Evolutionary conservation across 2,113 vertebrate genomes (phyloP).

Genomic region (Phrynocephalus versicolor): DNA sequence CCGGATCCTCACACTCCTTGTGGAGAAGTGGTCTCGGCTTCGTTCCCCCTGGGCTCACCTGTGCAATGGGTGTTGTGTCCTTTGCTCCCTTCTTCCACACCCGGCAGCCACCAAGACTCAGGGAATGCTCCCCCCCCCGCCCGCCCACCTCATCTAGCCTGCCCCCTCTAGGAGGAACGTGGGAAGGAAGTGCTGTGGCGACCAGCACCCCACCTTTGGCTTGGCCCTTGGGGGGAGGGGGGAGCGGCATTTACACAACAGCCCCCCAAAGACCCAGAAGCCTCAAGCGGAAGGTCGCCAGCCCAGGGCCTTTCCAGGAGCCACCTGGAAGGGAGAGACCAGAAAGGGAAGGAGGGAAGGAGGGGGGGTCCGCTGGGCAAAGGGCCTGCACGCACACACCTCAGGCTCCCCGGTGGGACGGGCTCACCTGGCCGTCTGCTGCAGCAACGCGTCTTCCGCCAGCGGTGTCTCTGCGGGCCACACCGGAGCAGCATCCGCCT

Average conservation of each 20-base stretch:
- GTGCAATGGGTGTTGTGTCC: too few relatives aligned
- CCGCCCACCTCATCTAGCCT: too few relatives aligned
- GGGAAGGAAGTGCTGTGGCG: too few relatives aligned
- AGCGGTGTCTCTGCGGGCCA: conserved; percentile 90
- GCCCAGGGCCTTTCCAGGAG: too few relatives aligned
- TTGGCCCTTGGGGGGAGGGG: background rate
- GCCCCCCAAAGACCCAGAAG: too few relatives aligned
- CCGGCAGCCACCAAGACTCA: background rate
- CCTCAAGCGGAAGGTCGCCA: background rate
- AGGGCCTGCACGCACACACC: background rate
- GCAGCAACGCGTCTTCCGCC: conserved; percentile 77
- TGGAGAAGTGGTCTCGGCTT: too few relatives aligned
- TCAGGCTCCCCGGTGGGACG: conserved; percentile 66
- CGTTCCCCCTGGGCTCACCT: too few relatives aligned
- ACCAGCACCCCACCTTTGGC: background rate
- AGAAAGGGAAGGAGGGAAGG: too few relatives aligned
- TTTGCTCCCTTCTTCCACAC: too few relatives aligned
- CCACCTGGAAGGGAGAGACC: too few relatives aligned
- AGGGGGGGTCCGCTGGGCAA: background rate
- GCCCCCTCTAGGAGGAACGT: too few relatives aligned
- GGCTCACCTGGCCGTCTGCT: conserved; percentile 90
- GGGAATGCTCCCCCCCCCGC: background rate
- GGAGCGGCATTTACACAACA: background rate
- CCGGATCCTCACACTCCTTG: too few relatives aligned
- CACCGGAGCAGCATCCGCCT: conserved; percentile 81